Percentiles rank a stretch among this genome's conserved stretches.
Evolutionary conservation across 2,797 vertebrate species (phyloP).

Genomic region (Ctenosaura bakeri): DNA sequence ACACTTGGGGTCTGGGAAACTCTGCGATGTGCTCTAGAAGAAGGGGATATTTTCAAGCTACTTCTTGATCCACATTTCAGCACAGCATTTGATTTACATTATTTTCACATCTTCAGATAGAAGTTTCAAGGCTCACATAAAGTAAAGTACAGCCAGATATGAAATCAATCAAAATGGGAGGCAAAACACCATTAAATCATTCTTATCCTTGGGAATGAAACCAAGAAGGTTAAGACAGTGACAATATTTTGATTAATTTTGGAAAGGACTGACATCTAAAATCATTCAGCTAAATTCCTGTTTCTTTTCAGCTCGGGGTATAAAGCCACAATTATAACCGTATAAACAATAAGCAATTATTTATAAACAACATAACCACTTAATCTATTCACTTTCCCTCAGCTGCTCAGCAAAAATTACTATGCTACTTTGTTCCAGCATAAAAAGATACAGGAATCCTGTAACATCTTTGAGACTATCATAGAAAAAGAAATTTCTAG

Average conservation of each 20-base stretch:
- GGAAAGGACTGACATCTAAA: conserved; percentile 19
- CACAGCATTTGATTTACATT: neutral
- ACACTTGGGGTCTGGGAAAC: neutral
- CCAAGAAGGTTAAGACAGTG: no score
- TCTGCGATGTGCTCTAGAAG: conserved; percentile 31
- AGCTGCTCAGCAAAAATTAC: no score
- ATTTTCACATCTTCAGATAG: neutral
- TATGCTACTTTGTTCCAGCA: no score
- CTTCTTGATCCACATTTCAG: neutral
- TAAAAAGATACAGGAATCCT: no score
- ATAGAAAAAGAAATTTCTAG: no score
- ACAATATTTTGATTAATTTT: conserved; percentile 4
- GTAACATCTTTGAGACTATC: no score
- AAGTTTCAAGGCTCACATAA: neutral
- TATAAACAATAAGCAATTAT: neutral
- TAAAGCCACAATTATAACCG: neutral
- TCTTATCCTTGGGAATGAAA: no score
- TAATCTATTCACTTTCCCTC: neutral
- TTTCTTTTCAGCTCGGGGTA: neutral
- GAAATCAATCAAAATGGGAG: conserved; percentile 23
- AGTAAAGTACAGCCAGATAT: conserved; percentile 33
- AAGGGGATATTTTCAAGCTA: conserved; percentile 23
- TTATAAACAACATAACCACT: no score
- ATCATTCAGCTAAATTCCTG: neutral
- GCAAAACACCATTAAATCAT: conserved; percentile 21